Evolutionary conservation across 2,888 invertebrate species (phyloP), one percentile per base, ranked within the genome.

Genomic region (Trachelus tabidus): DNA sequence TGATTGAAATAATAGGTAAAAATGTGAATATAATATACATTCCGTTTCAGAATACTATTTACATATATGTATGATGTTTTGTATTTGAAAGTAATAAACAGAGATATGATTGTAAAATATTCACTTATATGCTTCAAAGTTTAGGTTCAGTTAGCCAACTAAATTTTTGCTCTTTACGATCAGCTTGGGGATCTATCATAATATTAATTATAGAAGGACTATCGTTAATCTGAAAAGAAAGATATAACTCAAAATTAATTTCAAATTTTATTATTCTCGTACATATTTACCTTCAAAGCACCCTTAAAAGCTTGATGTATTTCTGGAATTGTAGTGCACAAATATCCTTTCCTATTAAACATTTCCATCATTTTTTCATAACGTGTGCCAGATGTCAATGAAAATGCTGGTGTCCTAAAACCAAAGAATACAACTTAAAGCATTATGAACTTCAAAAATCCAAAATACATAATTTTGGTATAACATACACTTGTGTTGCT

Each of bases 131-230:
- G 15, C 31, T 71, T 71, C 94, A 97, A 86, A 97, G 93, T 92
- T 98, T 98, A 11, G 98, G 97, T 92, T 97, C 97, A 0, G 98
- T 98, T 9, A 98, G 93, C 98, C 98, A 98, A 89, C 94, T 95
- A 91, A 97, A 98, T 31, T 96, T 94, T 92, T 99, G 99, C 69
- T 96, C 95, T 92, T 98, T 98, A 82, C 98, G 94, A 90, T 96
- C 97, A 23, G 98, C 96, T 81, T 95, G 94, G 4, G 98, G 97
- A 90, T 95, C 95, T 77, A 99, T 99, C 87, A 97, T 94, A 34
- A 98, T 95, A 90, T 99, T 99, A 84, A 99, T 97, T 83, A 99
- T 94, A 81, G 95, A 95, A 0, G 98, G 98, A 79, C 94, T 94
- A 91, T 96, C 95, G 1, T 92, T 94, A 56, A 95, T 91, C 90